phyloP scores from a whole-genome alignment of 2,113 vertebrate species.

The Trematocara unimaculatum region DNA sequence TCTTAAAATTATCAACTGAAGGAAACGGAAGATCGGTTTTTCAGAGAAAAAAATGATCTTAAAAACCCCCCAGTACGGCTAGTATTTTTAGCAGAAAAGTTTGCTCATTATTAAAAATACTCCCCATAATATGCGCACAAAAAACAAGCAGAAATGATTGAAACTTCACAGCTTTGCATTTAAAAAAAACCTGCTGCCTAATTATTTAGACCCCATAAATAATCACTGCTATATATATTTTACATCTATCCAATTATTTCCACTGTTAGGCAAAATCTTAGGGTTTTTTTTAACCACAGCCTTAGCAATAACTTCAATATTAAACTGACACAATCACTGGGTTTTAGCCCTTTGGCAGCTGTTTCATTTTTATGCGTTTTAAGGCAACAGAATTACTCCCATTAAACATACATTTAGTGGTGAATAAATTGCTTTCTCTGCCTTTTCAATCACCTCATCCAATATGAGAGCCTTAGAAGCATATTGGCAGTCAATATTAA shows the following conservation, averaged over 20 bases:
- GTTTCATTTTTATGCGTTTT: slow-evolving; percentile 49
- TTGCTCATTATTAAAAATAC: not conserved
- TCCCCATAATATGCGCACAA: not conserved
- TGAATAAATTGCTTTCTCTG: slow-evolving; percentile 64
- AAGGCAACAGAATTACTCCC: slow-evolving; percentile 54
- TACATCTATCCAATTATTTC: slow-evolving; percentile 19
- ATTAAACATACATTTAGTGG: slow-evolving; percentile 65
- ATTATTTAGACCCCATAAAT: not conserved
- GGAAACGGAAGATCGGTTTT: not conserved
- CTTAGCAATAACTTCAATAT: slow-evolving; percentile 31
- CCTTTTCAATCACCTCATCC: slow-evolving; percentile 62
- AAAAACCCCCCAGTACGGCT: fast-evolving
- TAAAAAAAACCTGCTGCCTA: not conserved
- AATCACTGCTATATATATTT: not conserved
- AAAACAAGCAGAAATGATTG: not conserved
- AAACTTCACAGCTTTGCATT: not conserved
- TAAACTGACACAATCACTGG: slow-evolving; percentile 18
- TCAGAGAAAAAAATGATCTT: not conserved
- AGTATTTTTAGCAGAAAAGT: not conserved
- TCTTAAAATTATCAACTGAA: not conserved
- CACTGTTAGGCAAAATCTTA: not conserved
- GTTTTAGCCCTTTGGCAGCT: slow-evolving; percentile 28
- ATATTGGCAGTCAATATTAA: slow-evolving; percentile 74
- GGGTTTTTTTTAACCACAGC: not conserved
- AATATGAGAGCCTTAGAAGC: slow-evolving; percentile 50